Base-by-base conservation (phyloP, 1,140 invertebrate genomes). In the Diprion similis region DNA sequence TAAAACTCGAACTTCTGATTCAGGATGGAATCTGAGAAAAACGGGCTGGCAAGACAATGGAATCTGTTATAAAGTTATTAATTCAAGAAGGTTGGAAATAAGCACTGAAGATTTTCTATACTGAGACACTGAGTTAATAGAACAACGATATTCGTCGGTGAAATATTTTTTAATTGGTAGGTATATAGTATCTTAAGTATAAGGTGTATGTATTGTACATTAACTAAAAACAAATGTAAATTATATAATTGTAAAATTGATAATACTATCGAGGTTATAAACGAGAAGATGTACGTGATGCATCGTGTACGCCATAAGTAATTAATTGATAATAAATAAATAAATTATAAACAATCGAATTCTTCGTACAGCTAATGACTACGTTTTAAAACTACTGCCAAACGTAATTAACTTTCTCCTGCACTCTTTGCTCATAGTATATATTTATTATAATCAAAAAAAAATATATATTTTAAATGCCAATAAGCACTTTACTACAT, bases 31-130 rank as follows among this genome's bases (percentile, higher is more conserved):
- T 8, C 46, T 45, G n/a, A 18, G n/a, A 8, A 24, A 66, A 73
- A 69, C n/a, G 19, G 24, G 66, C 66, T 71, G 15, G 45, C 45
- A 70, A 66, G 71, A 24, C 37, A 70, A 70, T n/a, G 68, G 46
- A 59, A 71, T 48, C 45, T 46, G 51, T 37, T 37, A 46, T 18
- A 18, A 74, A 74, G 24, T 37, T 37, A 37, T 37, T 37, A 37
- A 1, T 37, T 37, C 24, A 37, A 37, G 24, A 6, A 37, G 2
- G 24, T 37, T 37, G 24, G 1, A 37, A 37, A 37, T 37, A 37
- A 37, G 1, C 24, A 37, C 24, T 37, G 24, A 3, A 37, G 24
- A 37, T 37, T 37, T 37, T 37, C 24, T 37, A 37, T 37, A 37
- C 24, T 37, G 1, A 6, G 24, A 37, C 24, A 37, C 24, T 37